Base-by-base conservation (phyloP, 2,113 vertebrate genomes). In the Amphiprion percula region DNA sequence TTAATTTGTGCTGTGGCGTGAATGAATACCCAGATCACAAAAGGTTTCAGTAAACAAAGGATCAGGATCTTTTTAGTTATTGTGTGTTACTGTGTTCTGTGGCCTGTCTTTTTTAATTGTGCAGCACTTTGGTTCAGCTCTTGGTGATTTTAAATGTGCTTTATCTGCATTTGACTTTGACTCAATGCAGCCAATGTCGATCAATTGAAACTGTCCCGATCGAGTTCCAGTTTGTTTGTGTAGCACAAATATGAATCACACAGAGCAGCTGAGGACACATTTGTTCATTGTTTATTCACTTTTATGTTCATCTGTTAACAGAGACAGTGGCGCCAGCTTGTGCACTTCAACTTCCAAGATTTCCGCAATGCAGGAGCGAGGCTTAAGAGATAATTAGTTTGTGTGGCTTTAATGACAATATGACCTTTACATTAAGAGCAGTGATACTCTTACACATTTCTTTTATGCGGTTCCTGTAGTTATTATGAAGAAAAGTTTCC, bases 401-500 rank as follows among this genome's bases (percentile, higher is more conserved):
- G 14, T 64, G 7, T 66, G 58, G 24, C n/a, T 77, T 47, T 65
- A 50, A 52, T 79, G 44, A 54, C 47, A 65, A 68, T 65, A 23
- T 67, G 60, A 83, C 68, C 60, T 50, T 67, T 87, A 16, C 74
- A 33, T 53, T 49, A 10, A 68, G 52, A 44, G 21, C 19, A 73
- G 16, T 68, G 12, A 56, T 0, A 33, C 50, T 3, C 23, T 24
- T 23, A 60, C 21, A 33, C 26, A 54, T 24, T 23, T 23, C 12
- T 7, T 58, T n/a, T 10, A 16, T 24, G n/a, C 56, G 9, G 47
- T 41, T 53, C 60, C 60, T 11, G 0, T 14, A 28, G 49, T 49
- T 7, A 11, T 15, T 23, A 41, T 17, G 6, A 58, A 41, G 9
- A 64, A 24, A 39, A 37, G n/a, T 5, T 14, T 30, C 8, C 3